phyloP scores from a whole-genome alignment of 1,140 invertebrate genomes.

The Lethocerus indicus region DNA sequence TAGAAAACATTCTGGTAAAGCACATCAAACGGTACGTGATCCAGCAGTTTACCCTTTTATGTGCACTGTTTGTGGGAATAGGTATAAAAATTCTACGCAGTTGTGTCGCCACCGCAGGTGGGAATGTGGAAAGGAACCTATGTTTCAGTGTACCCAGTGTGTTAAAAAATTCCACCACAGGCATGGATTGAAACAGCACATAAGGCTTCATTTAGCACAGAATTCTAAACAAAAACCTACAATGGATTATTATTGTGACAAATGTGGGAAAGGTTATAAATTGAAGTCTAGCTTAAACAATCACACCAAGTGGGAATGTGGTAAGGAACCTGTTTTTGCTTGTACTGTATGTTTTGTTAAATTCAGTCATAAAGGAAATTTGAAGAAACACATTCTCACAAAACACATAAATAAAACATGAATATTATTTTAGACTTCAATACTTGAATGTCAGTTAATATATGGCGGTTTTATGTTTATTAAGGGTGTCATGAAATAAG shows the following conservation, averaged over 20 bases:
- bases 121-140: slow-evolving; percentile 13
- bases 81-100: slow-evolving; percentile 1
- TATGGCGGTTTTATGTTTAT: no score
- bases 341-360: neutral
- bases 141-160: slow-evolving; percentile 16
- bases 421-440: no score
- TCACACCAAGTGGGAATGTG: slow-evolving; percentile 33
- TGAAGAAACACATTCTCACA: slow-evolving; percentile 1
- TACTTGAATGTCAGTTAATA: no score
- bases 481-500: no score
- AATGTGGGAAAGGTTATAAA: slow-evolving; percentile 46
- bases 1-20: neutral
- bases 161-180: slow-evolving; percentile 22
- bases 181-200: slow-evolving; percentile 16
- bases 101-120: neutral
- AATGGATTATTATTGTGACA: slow-evolving; percentile 26
- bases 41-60: neutral
- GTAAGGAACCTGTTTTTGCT: slow-evolving; percentile 28
- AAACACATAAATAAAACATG: neutral
- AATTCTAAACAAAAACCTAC: neutral
- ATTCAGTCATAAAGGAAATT: neutral
- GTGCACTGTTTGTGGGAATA: neutral
- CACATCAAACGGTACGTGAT: neutral
- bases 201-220: slow-evolving; percentile 2
- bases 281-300: slow-evolving; percentile 30